Percentiles rank a stretch among this genome's conserved stretches.
Evolutionary conservation across 2,113 vertebrate genomes (phyloP).

Genomic region (Scomber colias): DNA sequence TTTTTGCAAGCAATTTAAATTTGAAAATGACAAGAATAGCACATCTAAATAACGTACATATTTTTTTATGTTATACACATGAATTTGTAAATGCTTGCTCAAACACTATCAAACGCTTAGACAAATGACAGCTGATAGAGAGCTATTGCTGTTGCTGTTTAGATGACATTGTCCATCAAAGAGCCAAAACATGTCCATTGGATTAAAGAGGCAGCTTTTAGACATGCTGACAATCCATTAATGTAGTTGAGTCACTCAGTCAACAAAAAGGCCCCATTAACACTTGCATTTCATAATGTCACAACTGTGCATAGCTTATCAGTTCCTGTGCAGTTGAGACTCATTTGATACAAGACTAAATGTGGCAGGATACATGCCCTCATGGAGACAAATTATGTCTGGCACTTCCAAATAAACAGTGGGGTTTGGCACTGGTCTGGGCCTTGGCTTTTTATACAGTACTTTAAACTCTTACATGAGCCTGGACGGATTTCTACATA

Average conservation of each 20-base stretch:
- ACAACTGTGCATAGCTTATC: constrained; percentile 49
- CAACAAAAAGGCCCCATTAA: constrained; percentile 68
- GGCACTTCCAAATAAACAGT: constrained; percentile 33
- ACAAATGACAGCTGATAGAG: constrained; percentile 58
- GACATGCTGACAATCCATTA: constrained; percentile 74
- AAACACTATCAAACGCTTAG: constrained; percentile 59
- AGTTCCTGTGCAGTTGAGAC: constrained; percentile 45
- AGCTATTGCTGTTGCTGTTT: constrained; percentile 49
- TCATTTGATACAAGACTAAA: constrained; percentile 50
- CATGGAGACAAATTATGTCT: constrained; percentile 51
- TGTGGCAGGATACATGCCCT: constrained; percentile 15
- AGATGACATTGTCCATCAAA: constrained; percentile 30
- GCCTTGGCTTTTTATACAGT: constrained; percentile 36
- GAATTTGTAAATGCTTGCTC: constrained; percentile 24
- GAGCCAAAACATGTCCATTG: constrained; percentile 65
- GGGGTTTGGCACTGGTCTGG: constrained; percentile 15
- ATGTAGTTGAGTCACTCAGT: constrained; percentile 56
- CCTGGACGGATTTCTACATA: constrained; percentile 54
- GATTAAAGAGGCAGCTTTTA: constrained; percentile 77
- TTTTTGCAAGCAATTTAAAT: constrained; percentile 10
- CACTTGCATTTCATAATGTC: constrained; percentile 66
- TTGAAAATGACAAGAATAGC: not conserved
- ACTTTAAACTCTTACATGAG: constrained; percentile 10
- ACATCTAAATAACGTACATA: not conserved
- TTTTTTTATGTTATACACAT: constrained; percentile 1